Conservation (phyloP, 2,888 invertebrate species). For the Mythimna impura region DNA sequence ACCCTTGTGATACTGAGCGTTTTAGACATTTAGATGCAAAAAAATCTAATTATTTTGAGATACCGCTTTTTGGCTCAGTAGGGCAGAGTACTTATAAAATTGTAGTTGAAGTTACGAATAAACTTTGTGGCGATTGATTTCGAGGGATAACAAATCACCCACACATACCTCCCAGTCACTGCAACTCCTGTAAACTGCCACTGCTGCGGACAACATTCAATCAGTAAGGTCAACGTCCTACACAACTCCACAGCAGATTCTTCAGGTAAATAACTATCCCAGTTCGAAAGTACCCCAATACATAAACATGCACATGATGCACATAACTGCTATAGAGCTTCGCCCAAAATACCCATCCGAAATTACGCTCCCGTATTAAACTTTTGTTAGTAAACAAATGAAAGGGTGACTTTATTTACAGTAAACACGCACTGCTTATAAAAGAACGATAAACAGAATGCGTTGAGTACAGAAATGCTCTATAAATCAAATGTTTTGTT, state of each 20-base stretch:
- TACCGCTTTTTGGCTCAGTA: too few species aligned
- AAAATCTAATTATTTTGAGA: too few species aligned
- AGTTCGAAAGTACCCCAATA: not conserved
- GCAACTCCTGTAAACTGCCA: not conserved
- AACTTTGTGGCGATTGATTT: not conserved
- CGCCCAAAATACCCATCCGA: slow-evolving; percentile 29
- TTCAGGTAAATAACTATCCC: not conserved
- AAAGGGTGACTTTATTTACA: slow-evolving; percentile 45
- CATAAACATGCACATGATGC: not conserved
- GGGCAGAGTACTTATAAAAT: too few species aligned
- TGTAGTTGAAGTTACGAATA: not conserved
- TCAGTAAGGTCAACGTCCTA: not conserved
- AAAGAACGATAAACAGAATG: slow-evolving; percentile 37
- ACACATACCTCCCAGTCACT: too few species aligned
- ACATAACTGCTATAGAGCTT: not conserved
- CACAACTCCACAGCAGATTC: not conserved
- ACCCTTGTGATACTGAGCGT: too few species aligned
- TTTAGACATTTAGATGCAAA: too few species aligned
- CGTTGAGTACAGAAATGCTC: not conserved
- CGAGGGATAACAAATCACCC: too few species aligned
- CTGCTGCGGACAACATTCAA: not conserved
- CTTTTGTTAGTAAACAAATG: slow-evolving; percentile 56
- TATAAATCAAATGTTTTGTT: slow-evolving; percentile 31
- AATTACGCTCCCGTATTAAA: slow-evolving; percentile 31
- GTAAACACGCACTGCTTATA: slow-evolving; percentile 46